Base-by-base conservation (phyloP, 2,888 invertebrate species). In the Acleris emargana region DNA sequence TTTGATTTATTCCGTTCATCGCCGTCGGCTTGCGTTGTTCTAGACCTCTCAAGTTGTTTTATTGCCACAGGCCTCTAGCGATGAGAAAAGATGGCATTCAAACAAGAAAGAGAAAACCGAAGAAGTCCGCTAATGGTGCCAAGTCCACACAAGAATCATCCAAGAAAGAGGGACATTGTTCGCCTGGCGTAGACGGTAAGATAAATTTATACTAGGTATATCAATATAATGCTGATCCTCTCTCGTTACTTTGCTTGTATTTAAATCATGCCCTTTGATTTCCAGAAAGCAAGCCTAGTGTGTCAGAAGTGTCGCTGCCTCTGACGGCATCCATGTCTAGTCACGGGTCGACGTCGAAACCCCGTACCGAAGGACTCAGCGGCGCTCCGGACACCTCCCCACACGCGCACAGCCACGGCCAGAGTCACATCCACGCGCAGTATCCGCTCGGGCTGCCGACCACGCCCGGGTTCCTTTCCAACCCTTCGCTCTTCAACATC, bases 21-120 rank as follows among this genome's bases (percentile, higher is more conserved):
- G 3, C 38, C 38, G 11, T 38, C 11, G 4, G 38, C 38, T 38
- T 38, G 4, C 38, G 11, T 38, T 13, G 38, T 4, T 38, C 38
- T 38, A 38, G 13, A 38, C 13, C 38, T 38, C 38, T 38, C 32
- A 32, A 32, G 6, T 51, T 25, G 0, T 20, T 17, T 63, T 45
- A 47, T 22, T 9, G 5, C 49, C 54, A 17, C 84, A 93, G 99
- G 72, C 99, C 99, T 2, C 85, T 97, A 78, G 97, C 98, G 20
- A 99, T 99, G 98, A 95, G 98, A 72, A 99, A 99, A 84, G 98
- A 99, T 80, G 98, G 98, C 63, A 98, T 99, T 70, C 99, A 98
- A 89, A 99, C 99, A 50, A 94, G 99, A 72, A 99, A 99, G 87
- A 94, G 99, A 61, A 99, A 99, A 82, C 97, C 97, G 68, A 97